These are phyloP conservation scores for Ancistrus triradiatus DNA, from an alignment of 2,113 vertebrate genomes.

Conservation along the genomic window DNA sequence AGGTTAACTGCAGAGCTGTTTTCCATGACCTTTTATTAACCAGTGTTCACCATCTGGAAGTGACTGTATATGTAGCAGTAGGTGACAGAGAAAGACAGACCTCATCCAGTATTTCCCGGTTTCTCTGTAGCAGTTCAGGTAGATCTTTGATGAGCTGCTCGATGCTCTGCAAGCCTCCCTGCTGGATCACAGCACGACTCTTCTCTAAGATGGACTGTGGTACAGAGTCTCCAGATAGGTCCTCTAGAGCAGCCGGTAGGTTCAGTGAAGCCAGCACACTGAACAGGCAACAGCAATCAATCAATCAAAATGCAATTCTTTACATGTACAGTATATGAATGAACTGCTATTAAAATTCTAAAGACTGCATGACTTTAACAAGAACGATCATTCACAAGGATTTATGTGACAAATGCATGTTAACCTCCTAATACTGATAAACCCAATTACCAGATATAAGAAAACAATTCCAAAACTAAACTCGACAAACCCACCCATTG, in stretches of 20 bases:
- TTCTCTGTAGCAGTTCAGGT: slow-evolving; percentile 90
- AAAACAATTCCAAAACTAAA: neutral
- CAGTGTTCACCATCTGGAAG: no score
- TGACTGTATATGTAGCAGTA: neutral
- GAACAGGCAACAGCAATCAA: no score
- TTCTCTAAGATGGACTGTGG: slow-evolving; percentile 94
- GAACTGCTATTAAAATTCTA: no score
- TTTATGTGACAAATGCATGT: no score
- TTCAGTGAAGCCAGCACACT: slow-evolving; percentile 93
- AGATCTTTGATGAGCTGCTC: slow-evolving; percentile 93
- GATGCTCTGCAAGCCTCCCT: slow-evolving; percentile 89
- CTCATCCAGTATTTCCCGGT: slow-evolving; percentile 94
- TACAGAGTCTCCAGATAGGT: slow-evolving; percentile 90
- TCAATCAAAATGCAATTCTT: no score
- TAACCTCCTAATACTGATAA: no score
- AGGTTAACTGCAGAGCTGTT: no score
- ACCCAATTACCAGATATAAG: no score
- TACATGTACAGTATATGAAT: no score
- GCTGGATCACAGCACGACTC: slow-evolving; percentile 80
- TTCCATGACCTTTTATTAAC: no score
- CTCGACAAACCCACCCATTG: slow-evolving; percentile 77
- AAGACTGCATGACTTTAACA: no score
- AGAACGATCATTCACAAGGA: no score
- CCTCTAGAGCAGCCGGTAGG: slow-evolving; percentile 94
- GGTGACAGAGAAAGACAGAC: slow-evolving; percentile 52